Evolutionary conservation across 2,113 vertebrate species (phyloP).

Genomic region (Tyrannus savana): DNA sequence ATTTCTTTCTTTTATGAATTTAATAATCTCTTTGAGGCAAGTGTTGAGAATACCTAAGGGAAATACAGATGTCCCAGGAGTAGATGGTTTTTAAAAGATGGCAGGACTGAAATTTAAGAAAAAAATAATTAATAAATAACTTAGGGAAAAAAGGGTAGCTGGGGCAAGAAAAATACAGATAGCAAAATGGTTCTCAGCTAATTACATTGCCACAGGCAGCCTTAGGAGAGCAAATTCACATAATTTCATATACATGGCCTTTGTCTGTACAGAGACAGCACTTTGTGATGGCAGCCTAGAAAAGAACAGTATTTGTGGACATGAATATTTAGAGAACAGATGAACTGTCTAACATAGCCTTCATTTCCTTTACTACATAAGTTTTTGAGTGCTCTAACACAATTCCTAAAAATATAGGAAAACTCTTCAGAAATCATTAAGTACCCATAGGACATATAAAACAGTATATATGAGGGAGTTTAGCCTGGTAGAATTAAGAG

Average conservation of each 20-base stretch:
- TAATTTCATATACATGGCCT: neutral
- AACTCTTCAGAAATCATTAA: neutral
- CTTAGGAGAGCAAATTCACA: neutral
- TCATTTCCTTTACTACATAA: neutral
- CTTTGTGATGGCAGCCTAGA: neutral
- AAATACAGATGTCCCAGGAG: neutral
- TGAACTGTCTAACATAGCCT: neutral
- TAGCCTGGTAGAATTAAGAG: neutral
- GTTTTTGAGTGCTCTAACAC: neutral
- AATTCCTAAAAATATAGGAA: neutral
- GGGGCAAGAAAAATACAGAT: neutral
- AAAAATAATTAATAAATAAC: neutral
- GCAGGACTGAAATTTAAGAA: neutral
- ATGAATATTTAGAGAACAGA: neutral
- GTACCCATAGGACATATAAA: neutral
- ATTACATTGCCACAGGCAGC: neutral
- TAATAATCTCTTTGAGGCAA: neutral
- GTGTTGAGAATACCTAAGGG: neutral
- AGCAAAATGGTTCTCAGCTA: neutral
- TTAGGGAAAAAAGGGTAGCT: neutral
- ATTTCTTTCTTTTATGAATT: constrained; percentile 24
- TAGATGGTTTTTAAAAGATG: neutral
- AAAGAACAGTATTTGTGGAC: neutral
- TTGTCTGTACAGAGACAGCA: neutral
- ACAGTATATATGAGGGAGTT: neutral